Conservation (phyloP, 2,797 vertebrate genomes). For the Pangasius krempfi region DNA sequence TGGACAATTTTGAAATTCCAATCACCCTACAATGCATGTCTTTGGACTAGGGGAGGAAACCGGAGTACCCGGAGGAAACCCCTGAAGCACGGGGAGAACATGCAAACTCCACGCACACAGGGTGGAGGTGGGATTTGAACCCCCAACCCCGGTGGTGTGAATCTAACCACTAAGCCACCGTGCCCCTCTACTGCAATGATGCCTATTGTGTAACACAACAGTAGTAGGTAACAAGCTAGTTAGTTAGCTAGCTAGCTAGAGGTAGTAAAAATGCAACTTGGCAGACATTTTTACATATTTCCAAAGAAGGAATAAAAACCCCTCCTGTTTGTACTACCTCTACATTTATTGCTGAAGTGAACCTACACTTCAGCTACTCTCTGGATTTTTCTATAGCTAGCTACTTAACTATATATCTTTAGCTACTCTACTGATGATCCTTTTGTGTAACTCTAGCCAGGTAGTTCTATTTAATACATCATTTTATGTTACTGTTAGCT, state of each 20-base stretch:
- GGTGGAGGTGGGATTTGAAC: too few relatives aligned
- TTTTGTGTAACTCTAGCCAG: background rate
- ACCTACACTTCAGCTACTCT: background rate
- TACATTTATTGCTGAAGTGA: background rate
- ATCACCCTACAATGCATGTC: too few relatives aligned
- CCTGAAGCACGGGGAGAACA: too few relatives aligned
- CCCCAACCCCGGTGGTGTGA: too few relatives aligned
- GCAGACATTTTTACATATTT: too few relatives aligned
- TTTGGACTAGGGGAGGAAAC: too few relatives aligned
- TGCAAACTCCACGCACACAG: too few relatives aligned
- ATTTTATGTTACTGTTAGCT: background rate
- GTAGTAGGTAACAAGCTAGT: background rate
- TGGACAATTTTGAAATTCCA: too few relatives aligned
- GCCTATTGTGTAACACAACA: background rate
- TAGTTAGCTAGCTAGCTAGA: background rate
- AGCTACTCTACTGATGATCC: background rate
- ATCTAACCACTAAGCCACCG: too few relatives aligned
- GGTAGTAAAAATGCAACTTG: background rate
- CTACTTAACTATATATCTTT: background rate
- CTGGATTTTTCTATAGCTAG: background rate
- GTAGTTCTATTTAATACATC: background rate
- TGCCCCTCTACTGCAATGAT: background rate
- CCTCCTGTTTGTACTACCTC: background rate
- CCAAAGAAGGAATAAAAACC: background rate
- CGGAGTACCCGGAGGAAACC: too few relatives aligned